Base-by-base conservation (phyloP, 2,113 vertebrate species). In the Centropus unirufus region DNA sequence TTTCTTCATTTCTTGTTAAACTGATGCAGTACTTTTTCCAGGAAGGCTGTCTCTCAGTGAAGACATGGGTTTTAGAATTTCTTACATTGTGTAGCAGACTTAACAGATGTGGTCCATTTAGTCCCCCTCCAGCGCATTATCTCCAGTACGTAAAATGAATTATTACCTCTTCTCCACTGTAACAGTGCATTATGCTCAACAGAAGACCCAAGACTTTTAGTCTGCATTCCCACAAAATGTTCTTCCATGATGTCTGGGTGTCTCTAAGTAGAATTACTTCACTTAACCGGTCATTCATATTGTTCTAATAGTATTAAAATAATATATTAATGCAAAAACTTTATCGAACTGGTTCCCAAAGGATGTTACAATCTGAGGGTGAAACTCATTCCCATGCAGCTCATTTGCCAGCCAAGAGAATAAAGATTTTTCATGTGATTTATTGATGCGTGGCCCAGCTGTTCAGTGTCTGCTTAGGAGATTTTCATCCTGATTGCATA, bases 41-140 rank as follows among this genome's bases (percentile, higher is more conserved):
- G 61, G 59, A 89, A 75, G 52, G 72, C 51, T 69, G 89, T 66
- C 39, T 93, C 83, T 84, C 27, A 4, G 75, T 58, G 69, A 85
- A 86, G 75, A 76, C 16, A 52, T 19, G 26, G 55, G 47, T 92
- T 92, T 94, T 39, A 77, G 91, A 97, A 94, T 90, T 93, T 92
- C 74, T 70, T 93, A 84, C 55, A 51, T 61, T 77, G 68, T 87
- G 55, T 72, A 70, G 77, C 87, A 92, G 84, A 68, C 55, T 94
- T 90, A 87, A 96, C 47, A 2, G 69, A 90, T 93, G 92, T 82
- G 94, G 87, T 90, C 84, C 92, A 90, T 96, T 97, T 96, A 86
- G 91, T 94, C 63, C 66, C 84, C 69, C 84, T 94, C 81, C 67
- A 85, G 89, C 66, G 82, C 92, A 90, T 92, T 95, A 95, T 95